These are phyloP conservation scores for Marcusenius ussheri DNA, from an alignment of 2,113 vertebrate species.

Conservation along the genomic window DNA sequence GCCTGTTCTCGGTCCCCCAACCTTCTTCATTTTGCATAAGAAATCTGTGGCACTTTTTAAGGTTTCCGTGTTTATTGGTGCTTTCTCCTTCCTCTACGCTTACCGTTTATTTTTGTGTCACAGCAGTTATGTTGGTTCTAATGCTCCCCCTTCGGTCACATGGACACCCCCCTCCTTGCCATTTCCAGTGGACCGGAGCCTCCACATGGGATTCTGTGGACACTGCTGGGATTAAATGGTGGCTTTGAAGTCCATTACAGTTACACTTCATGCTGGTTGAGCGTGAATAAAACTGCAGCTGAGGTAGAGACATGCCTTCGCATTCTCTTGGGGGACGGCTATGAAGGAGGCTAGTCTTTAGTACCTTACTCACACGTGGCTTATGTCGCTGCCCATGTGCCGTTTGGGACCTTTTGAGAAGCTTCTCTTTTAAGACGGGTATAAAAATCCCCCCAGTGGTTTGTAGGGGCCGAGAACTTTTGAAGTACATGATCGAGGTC, in stretches of 20 bases:
- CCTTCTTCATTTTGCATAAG: not conserved
- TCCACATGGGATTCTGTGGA: not conserved
- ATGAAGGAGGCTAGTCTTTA: not conserved
- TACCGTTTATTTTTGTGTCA: not conserved
- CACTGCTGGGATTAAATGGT: not conserved
- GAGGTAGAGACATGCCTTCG: not conserved
- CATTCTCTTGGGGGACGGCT: not conserved
- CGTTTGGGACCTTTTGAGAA: not conserved
- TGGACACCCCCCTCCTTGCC: not conserved
- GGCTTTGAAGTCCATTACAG: constrained; percentile 10
- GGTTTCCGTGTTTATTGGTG: not conserved
- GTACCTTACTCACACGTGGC: not conserved
- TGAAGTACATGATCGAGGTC: not conserved
- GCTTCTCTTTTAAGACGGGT: not conserved
- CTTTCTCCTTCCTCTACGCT: not conserved
- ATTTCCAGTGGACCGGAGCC: not conserved
- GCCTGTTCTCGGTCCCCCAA: not conserved
- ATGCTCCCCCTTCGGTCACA: not conserved
- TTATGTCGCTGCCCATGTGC: not conserved
- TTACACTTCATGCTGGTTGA: not conserved
- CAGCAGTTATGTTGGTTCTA: not conserved
- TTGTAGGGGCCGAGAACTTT: not conserved
- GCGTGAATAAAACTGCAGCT: not conserved
- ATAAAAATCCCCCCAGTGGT: not conserved
- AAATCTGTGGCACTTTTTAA: not conserved